phyloP scores from a whole-genome alignment of 1,140 invertebrate species.

The Drosophila santomea region DNA sequence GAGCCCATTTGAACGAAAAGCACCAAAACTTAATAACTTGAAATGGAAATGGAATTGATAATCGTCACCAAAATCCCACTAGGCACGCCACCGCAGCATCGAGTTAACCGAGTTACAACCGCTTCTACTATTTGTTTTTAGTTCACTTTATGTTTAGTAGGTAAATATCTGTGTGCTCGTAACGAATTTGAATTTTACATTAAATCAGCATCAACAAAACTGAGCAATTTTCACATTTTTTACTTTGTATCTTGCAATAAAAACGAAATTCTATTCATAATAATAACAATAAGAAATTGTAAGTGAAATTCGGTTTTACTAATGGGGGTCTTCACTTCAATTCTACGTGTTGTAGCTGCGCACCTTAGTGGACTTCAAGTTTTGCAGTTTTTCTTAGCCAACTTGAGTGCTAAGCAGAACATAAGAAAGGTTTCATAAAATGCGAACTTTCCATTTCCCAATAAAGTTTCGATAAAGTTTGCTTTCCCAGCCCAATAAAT shows the following conservation, averaged over 20 bases:
- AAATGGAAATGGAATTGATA: conserved; percentile 25
- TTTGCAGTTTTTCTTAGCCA: too few species aligned
- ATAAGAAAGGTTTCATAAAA: too few species aligned
- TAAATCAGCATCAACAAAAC: conserved; percentile 74
- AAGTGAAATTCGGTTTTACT: conserved; percentile 35
- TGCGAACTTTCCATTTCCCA: too few species aligned
- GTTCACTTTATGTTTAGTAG: conserved; percentile 83
- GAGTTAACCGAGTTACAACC: conserved; percentile 70
- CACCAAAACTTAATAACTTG: conserved; percentile 15
- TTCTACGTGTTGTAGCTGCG: neutral
- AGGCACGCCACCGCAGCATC: conserved; percentile 55
- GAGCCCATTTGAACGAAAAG: conserved; percentile 1
- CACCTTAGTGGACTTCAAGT: neutral
- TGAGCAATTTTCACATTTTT: conserved; percentile 80
- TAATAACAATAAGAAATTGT: conserved; percentile 56
- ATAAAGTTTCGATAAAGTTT: too few species aligned
- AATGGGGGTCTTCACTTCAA: conserved; percentile 5
- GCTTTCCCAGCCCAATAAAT: conserved; percentile 1
- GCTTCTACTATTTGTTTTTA: conserved; percentile 70
- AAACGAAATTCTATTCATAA: conserved; percentile 73
- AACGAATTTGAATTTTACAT: conserved; percentile 77
- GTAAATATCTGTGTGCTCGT: conserved; percentile 82
- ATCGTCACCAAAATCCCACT: conserved; percentile 44
- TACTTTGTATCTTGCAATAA: conserved; percentile 82
- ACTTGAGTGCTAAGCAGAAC: too few species aligned